Evolutionary conservation across 2,888 invertebrate species (phyloP).

Genomic region (Chrysolina oricalcia): DNA sequence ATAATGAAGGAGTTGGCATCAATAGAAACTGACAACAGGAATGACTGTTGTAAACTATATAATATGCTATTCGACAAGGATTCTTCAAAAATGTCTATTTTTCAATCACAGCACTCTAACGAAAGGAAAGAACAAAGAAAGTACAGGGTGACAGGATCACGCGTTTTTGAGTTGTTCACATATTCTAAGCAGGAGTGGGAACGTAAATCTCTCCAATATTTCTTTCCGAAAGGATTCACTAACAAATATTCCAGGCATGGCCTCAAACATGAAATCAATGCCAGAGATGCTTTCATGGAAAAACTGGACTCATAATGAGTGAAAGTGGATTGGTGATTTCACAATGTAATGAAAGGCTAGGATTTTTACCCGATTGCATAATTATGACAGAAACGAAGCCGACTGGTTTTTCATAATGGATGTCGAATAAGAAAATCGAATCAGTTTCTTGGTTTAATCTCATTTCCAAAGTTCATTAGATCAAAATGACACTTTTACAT

Average conservation of each 20-base stretch:
- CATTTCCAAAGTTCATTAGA: too few species aligned
- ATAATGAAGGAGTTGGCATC: neutral
- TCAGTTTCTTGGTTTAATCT: neutral
- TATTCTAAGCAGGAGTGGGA: slow-evolving; percentile 9
- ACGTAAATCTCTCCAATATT: slow-evolving; percentile 2
- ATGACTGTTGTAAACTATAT: slow-evolving; percentile 18
- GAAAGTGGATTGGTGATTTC: slow-evolving; percentile 21
- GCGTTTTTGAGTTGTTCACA: slow-evolving; percentile 3
- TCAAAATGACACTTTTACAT: too few species aligned
- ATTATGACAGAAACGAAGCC: neutral
- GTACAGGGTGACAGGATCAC: slow-evolving; percentile 19
- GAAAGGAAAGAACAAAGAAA: neutral
- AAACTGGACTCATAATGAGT: neutral
- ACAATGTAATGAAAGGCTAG: neutral
- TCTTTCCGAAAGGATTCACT: slow-evolving; percentile 23
- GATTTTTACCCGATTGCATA: neutral
- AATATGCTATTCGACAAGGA: neutral
- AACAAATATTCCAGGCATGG: slow-evolving; percentile 22
- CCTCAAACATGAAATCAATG: slow-evolving; percentile 12
- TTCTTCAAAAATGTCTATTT: neutral
- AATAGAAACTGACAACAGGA: neutral
- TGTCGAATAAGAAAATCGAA: too few species aligned
- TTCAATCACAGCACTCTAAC: neutral
- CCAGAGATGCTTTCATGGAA: slow-evolving; percentile 15
- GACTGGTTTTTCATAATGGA: too few species aligned